Percentiles rank a stretch among this genome's conserved stretches.
Conservation (phyloP, 2,113 vertebrate species). For the Mungos mungo region DNA sequence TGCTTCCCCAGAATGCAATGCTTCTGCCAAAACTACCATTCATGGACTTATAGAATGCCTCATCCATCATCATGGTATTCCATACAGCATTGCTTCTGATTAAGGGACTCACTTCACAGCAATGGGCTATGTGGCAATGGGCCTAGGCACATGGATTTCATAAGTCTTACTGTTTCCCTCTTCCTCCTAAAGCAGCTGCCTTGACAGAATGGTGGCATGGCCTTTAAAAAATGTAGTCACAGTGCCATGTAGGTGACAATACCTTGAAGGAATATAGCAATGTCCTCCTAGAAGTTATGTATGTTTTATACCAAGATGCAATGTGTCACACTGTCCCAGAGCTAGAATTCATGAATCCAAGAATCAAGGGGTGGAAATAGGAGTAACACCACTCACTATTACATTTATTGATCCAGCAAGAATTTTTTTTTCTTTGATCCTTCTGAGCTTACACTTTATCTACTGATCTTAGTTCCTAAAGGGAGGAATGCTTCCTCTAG, state of each 20-base stretch:
- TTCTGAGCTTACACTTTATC: background rate
- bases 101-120: background rate
- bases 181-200: background rate
- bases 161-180: background rate
- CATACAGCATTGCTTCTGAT: background rate
- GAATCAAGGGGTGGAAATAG: background rate
- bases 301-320: background rate
- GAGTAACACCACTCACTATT: background rate
- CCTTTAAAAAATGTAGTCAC: background rate
- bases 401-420: background rate
- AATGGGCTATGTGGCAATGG: background rate
- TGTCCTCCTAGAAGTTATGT: background rate
- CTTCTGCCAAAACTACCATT: constrained; percentile 6
- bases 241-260: background rate
- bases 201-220: background rate
- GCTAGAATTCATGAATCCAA: background rate
- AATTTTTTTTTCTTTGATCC: background rate
- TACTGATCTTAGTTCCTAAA: background rate
- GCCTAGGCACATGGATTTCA: background rate
- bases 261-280: background rate
- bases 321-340: background rate
- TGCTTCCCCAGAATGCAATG: background rate
- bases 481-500: background rate
- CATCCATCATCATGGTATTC: background rate
- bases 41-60: background rate